phyloP scores from a whole-genome alignment of 1,140 invertebrate species.

The Drosophila leontia region DNA sequence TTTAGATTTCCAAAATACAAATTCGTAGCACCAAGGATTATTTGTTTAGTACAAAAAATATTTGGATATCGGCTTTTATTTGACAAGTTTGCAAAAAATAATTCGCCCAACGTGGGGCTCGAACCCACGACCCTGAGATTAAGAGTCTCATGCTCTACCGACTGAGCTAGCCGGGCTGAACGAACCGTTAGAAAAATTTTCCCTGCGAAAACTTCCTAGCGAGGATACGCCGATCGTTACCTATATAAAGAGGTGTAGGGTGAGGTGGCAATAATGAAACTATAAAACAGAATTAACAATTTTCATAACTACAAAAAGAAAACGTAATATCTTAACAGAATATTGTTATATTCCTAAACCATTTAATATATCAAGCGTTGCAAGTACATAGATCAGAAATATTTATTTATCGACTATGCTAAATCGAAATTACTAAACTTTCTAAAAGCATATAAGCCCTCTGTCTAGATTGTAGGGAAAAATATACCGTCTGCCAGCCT shows the following conservation, averaged over 20 bases:
- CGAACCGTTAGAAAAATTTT: too few species aligned
- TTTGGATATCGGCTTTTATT: neutral
- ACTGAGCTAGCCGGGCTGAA: conserved; percentile 92
- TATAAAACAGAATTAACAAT: too few species aligned
- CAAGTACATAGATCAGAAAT: neutral
- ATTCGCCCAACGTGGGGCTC: conserved; percentile 94
- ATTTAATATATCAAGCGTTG: too few species aligned
- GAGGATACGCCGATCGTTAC: too few species aligned
- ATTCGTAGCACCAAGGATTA: neutral
- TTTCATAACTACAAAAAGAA: too few species aligned
- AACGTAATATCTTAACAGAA: too few species aligned
- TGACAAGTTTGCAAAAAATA: neutral
- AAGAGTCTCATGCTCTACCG: conserved; percentile 97
- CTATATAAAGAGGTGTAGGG: too few species aligned
- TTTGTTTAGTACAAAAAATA: neutral
- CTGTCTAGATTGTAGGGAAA: conserved; percentile 39
- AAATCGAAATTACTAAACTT: neutral
- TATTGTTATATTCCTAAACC: too few species aligned
- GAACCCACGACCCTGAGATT: conserved; percentile 97
- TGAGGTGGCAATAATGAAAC: too few species aligned
- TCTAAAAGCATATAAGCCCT: conserved; percentile 4
- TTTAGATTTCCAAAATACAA: too few species aligned
- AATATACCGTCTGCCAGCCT: conserved; percentile 45
- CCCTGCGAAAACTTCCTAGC: too few species aligned
- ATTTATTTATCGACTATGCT: too few species aligned